phyloP scores from a whole-genome alignment of 2,888 invertebrate genomes.

The Microplitis manilae region DNA sequence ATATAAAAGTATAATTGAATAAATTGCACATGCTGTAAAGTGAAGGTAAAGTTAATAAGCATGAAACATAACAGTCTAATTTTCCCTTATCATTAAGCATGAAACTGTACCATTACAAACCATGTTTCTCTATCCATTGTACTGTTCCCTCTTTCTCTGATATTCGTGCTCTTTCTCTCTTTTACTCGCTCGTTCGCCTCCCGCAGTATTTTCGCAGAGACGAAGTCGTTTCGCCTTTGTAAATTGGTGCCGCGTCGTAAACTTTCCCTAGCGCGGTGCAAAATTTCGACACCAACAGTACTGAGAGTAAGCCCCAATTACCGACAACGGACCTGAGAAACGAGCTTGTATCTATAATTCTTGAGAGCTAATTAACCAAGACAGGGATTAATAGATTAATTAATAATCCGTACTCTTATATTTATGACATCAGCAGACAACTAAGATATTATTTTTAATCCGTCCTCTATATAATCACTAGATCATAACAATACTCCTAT shows the following conservation, averaged over 20 bases:
- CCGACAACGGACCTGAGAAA: slow-evolving; percentile 27
- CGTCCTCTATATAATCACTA: neutral
- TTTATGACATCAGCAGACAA: neutral
- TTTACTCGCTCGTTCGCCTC: neutral
- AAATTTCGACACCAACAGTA: slow-evolving; percentile 65
- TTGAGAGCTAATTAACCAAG: slow-evolving; percentile 21
- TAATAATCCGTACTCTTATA: slow-evolving; percentile 18
- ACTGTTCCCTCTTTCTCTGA: neutral
- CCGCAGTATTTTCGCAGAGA: slow-evolving; percentile 3
- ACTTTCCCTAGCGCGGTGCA: slow-evolving; percentile 57
- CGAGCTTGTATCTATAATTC: slow-evolving; percentile 31
- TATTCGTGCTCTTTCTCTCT: neutral
- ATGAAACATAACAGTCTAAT: neutral
- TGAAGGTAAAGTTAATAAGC: slow-evolving; percentile 1
- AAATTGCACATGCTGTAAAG: neutral
- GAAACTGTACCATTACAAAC: slow-evolving; percentile 18
- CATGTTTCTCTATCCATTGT: neutral
- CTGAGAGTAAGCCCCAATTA: slow-evolving; percentile 29
- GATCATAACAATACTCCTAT: neutral
- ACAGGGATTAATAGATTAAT: slow-evolving; percentile 35
- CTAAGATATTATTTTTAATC: neutral
- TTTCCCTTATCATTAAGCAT: slow-evolving; percentile 6
- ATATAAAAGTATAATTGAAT: neutral
- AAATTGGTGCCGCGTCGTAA: slow-evolving; percentile 33
- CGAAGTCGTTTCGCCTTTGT: slow-evolving; percentile 9